A percentile compares a stretch with the other conserved stretches of the same genome.
Conservation (phyloP, 2,113 vertebrate species). For the Leucosticte australis region DNA sequence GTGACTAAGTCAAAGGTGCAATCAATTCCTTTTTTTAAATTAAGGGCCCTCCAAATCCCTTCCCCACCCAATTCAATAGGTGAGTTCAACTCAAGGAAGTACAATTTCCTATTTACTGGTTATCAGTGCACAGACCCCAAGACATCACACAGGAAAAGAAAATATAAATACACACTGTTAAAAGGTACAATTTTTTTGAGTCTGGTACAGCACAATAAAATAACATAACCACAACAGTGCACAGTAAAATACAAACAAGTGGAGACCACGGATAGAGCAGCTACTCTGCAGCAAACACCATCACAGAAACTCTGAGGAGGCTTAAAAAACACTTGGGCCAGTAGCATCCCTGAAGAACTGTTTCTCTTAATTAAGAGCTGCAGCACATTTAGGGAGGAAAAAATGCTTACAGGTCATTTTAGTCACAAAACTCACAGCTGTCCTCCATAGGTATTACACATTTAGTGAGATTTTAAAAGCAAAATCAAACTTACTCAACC, state of each 20-base stretch:
- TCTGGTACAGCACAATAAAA: neutral
- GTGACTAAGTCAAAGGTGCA: neutral
- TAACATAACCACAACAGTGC: neutral
- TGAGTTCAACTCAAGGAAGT: neutral
- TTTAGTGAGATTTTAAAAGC: neutral
- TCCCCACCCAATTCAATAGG: too few relatives aligned
- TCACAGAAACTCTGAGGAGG: fast-evolving
- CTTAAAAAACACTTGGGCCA: neutral
- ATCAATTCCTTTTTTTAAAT: neutral
- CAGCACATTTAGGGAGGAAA: neutral
- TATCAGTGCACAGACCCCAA: neutral
- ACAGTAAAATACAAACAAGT: neutral
- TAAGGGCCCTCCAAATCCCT: neutral
- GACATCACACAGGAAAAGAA: neutral
- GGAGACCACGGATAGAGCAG: neutral
- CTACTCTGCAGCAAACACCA: neutral
- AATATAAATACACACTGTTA: neutral
- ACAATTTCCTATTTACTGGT: neutral
- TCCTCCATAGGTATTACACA: fast-evolving
- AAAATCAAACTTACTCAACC: neutral
- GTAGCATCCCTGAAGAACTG: neutral
- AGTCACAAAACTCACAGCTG: neutral
- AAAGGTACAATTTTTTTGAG: neutral
- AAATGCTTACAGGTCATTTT: neutral
- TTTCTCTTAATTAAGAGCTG: neutral